phyloP scores from a whole-genome alignment of 2,113 vertebrate species.

The Falcunculus frontatus region DNA sequence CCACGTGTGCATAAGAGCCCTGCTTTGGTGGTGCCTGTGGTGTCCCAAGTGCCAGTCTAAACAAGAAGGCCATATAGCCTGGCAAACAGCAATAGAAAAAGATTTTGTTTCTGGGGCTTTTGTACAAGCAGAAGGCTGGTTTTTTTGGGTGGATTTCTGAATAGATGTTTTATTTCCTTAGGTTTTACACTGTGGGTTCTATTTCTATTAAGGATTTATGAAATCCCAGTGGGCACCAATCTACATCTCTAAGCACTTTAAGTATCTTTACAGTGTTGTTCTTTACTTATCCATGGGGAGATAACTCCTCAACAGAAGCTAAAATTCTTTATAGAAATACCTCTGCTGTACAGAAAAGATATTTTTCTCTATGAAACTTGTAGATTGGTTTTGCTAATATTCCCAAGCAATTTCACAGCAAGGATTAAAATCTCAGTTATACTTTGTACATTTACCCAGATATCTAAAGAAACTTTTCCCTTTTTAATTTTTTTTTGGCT shows the following conservation, averaged over 20 bases:
- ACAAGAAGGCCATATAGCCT: neutral
- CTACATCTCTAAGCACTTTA: neutral
- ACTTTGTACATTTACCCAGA: neutral
- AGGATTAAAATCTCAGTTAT: neutral
- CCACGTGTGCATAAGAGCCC: accelerated
- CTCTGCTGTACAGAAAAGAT: neutral
- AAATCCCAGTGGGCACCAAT: neutral
- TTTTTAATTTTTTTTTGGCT: neutral
- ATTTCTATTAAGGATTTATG: neutral
- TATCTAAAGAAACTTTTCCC: neutral
- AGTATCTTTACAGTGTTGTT: neutral
- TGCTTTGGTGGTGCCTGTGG: neutral
- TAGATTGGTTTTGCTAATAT: neutral
- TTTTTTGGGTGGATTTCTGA: neutral
- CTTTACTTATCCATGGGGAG: neutral
- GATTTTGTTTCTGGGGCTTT: neutral
- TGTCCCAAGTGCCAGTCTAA: neutral
- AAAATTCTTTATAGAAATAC: neutral
- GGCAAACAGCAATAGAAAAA: neutral
- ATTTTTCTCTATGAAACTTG: neutral
- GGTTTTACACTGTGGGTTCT: neutral
- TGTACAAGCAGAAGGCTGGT: neutral
- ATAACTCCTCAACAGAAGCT: neutral
- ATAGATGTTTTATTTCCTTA: neutral
- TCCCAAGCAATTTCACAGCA: neutral